These are phyloP conservation scores for Dysmachus trigonus DNA, from an alignment of 2,888 invertebrate genomes.

Conservation along the genomic window DNA sequence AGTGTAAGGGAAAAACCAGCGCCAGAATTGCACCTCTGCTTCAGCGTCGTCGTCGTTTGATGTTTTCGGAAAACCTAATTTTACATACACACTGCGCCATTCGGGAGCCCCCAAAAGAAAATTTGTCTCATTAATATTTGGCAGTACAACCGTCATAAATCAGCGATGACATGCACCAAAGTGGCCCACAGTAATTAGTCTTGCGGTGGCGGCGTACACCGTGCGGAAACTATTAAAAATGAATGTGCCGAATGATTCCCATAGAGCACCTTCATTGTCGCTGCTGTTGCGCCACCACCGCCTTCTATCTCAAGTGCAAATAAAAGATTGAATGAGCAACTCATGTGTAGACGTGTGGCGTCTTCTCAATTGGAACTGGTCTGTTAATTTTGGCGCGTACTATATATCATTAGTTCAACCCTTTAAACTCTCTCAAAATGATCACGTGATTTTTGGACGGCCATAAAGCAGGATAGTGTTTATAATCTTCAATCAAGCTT, in stretches of 20 bases:
- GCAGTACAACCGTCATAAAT: not conserved
- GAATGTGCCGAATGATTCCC: not conserved
- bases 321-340: not conserved
- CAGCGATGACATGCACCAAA: not conserved
- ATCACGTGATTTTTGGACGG: too few relatives aligned
- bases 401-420: not conserved
- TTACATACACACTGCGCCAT: not conserved
- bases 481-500: too few relatives aligned
- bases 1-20: not conserved
- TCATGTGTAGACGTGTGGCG: not conserved
- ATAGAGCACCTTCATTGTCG: not conserved
- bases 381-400: not conserved
- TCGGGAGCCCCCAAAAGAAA: not conserved
- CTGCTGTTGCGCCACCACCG: not conserved
- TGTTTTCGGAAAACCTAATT: not conserved
- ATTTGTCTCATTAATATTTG: not conserved
- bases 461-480: too few relatives aligned
- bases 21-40: not conserved
- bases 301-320: not conserved
- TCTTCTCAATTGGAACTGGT: not conserved
- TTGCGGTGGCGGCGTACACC: not conserved
- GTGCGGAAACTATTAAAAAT: not conserved
- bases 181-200: not conserved
- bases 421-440: too few relatives aligned
- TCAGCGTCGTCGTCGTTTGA: not conserved